Base-by-base conservation (phyloP, 2,888 invertebrate genomes). In the Carterocephalus palaemon region DNA sequence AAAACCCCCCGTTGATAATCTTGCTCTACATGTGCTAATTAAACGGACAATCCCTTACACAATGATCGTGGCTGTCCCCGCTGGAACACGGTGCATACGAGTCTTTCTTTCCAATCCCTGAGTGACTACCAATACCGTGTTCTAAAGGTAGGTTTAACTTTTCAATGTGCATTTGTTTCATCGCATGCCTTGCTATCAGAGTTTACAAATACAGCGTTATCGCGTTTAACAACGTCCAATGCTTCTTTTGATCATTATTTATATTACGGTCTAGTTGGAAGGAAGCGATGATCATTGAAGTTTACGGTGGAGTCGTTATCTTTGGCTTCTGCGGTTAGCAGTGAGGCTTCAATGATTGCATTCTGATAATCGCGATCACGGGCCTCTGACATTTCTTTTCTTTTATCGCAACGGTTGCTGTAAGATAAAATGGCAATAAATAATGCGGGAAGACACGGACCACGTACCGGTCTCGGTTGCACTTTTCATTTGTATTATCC, bases 401-500 rank as follows among this genome's bases (percentile, higher is more conserved):
- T 83, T 83, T 83, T 80, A 83, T 82, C 80, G 68, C 73, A 70
- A 74, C 74, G 73, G 75, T 75, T 75, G 72, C 70, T 56, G 67
- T 69, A 67, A 81, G 80, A 84, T 83, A 83, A 84, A 83, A 69
- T 64, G 62, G 79, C 67, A 83, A 82, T 85, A 84, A 85, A 84
- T 84, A 82, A 82, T 80, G 68, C 46, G 67, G 60, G 63, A 69
- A 69, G 81, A 78, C 80, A 67, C 66, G 67, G 58, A 62, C 64
- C 74, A 74, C 75, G 76, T 77, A n/a, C n/a, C n/a, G 77, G 72
- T 68, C 71, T 56, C 72, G 62, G 75, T 68, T 75, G 80, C 76
- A 76, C 72, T 78, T 77, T 77, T 73, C 76, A 75, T 78, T 75
- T 76, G 75, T 78, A 75, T 76, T 75, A 74, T 76, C 67, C 70